phyloP scores from a whole-genome alignment of 2,797 vertebrate species.

The Enteromius anoplus region DNA sequence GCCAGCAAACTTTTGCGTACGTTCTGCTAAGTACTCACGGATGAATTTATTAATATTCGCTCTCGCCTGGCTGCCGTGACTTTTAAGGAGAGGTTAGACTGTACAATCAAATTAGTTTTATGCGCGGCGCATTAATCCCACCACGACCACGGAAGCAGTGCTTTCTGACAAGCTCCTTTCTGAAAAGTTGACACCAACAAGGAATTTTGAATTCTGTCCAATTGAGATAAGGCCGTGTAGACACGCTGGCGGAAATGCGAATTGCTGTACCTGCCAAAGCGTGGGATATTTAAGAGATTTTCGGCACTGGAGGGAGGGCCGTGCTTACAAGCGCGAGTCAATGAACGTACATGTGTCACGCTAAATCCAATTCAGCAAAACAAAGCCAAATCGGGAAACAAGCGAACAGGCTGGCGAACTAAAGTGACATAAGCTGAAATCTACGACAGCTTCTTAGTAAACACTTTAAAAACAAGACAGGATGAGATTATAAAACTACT shows the following conservation, averaged over 20 bases:
- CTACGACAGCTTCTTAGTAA: slow-evolving; percentile 56
- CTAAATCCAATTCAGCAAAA: slow-evolving; percentile 78
- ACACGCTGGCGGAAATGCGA: slow-evolving; percentile 61
- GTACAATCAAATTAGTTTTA: slow-evolving; percentile 63
- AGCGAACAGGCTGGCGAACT: slow-evolving; percentile 62
- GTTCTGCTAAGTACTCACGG: slow-evolving; percentile 24
- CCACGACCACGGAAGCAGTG: slow-evolving; percentile 44
- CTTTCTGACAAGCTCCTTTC: slow-evolving; percentile 56
- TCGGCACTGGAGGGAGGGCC: slow-evolving; percentile 35
- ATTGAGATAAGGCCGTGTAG: slow-evolving; percentile 74
- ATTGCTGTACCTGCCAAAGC: slow-evolving; percentile 62
- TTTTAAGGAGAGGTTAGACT: slow-evolving; percentile 59
- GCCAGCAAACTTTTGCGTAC: slow-evolving; percentile 62
- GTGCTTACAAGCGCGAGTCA: slow-evolving; percentile 49
- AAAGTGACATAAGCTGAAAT: slow-evolving; percentile 65
- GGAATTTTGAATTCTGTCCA: slow-evolving; percentile 77
- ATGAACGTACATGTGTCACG: slow-evolving; percentile 68
- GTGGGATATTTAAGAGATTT: slow-evolving; percentile 49
- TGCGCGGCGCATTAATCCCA: slow-evolving; percentile 57
- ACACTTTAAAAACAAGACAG: slow-evolving; percentile 57
- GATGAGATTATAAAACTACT: slow-evolving; percentile 60
- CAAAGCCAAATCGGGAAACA: slow-evolving; percentile 66
- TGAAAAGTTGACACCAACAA: slow-evolving; percentile 73
- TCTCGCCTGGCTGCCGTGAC: slow-evolving; percentile 60
- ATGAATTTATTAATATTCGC: slow-evolving; percentile 48